Evolutionary conservation across 53 echinoderm and acorn worm species (phyloP).

Genomic region (Apostichopus leukothele): DNA sequence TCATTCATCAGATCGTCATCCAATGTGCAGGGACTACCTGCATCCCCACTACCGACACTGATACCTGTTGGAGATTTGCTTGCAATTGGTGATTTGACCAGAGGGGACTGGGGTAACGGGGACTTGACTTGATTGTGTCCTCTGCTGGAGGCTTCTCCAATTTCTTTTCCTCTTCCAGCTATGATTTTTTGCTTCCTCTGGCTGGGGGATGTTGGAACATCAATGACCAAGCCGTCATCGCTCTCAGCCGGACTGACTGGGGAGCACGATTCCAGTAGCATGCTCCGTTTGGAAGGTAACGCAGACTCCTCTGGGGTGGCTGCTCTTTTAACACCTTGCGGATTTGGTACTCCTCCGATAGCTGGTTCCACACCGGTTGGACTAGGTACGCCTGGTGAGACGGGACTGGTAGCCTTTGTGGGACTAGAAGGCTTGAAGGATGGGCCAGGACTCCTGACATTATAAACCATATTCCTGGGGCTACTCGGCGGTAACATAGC

Average conservation of each 20-base stretch:
- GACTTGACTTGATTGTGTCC: slow-evolving; percentile 12
- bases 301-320: slow-evolving; percentile 72
- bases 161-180: slow-evolving; percentile 49
- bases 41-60: slow-evolving; percentile 54
- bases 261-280: slow-evolving; percentile 50
- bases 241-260: slow-evolving; percentile 75
- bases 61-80: slow-evolving; percentile 58
- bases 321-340: slow-evolving; percentile 65
- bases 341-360: slow-evolving; percentile 56
- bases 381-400: slow-evolving; percentile 73
- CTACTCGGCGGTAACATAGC: slow-evolving; percentile 89
- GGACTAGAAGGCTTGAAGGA: slow-evolving; percentile 61
- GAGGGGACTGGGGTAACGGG: slow-evolving; percentile 54
- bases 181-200: slow-evolving; percentile 32
- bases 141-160: slow-evolving; percentile 43
- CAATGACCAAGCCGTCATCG: slow-evolving; percentile 80
- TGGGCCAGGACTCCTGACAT: slow-evolving; percentile 70
- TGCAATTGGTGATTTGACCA: slow-evolving; percentile 54
- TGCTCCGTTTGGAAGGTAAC: slow-evolving; percentile 59
- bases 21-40: slow-evolving; percentile 81
- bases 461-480: slow-evolving; percentile 63
- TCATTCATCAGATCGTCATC: slow-evolving; percentile 99
- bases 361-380: slow-evolving; percentile 51
- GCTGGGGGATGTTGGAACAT: slow-evolving; percentile 74
- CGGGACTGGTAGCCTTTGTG: slow-evolving; percentile 68